These are phyloP conservation scores for Andrena trimmerana DNA, from an alignment of 2,888 invertebrate species.

Conservation along the genomic window DNA sequence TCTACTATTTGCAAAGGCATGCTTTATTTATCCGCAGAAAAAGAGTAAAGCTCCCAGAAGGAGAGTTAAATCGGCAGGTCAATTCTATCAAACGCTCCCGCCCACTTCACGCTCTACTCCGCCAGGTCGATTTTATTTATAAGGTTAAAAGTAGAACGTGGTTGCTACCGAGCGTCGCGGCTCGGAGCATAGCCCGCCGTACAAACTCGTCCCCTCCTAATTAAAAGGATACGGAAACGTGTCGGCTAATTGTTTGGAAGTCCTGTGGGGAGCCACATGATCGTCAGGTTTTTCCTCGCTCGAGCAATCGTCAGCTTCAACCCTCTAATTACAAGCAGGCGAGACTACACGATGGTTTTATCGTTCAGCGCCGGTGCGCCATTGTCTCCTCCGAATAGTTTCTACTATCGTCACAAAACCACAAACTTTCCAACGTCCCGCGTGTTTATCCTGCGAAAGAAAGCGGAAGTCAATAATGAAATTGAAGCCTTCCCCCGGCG, in stretches of 20 bases:
- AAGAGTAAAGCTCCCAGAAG: not conserved
- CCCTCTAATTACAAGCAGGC: not conserved
- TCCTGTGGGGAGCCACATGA: not conserved
- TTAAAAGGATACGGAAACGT: slow-evolving; percentile 5
- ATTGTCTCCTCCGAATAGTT: not conserved
- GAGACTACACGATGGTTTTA: not conserved
- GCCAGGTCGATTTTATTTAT: slow-evolving; percentile 22
- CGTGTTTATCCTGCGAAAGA: slow-evolving; percentile 3
- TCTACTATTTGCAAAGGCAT: not conserved
- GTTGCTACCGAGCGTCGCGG: not conserved
- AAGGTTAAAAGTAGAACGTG: not conserved
- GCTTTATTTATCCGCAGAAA: not conserved
- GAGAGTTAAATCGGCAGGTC: slow-evolving; percentile 11
- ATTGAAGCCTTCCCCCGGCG: slow-evolving; percentile 27
- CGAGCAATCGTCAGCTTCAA: slow-evolving; percentile 5
- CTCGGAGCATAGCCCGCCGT: not conserved
- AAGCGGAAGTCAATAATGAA: slow-evolving; percentile 31
- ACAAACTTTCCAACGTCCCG: not conserved
- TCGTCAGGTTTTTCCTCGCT: not conserved
- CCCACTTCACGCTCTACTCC: not conserved
- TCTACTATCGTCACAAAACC: not conserved
- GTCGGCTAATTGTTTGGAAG: slow-evolving; percentile 11
- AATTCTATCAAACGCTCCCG: not conserved
- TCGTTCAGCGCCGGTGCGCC: not conserved
- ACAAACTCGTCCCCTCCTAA: not conserved